Conservation (phyloP, 2,113 vertebrate genomes). For the Tinamus guttatus region DNA sequence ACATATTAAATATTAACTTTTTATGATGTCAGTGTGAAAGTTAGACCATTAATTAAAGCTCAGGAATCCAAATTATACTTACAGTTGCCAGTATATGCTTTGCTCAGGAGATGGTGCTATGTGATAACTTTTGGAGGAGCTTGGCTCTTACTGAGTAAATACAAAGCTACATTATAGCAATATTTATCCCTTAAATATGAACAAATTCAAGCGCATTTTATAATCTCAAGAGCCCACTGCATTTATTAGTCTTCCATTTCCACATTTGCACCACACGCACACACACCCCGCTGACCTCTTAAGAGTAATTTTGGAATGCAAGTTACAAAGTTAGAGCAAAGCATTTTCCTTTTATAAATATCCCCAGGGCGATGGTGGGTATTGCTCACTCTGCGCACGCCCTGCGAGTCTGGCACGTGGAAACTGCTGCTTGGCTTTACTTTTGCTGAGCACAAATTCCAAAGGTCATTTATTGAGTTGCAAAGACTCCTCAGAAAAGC, state of each 20-base stretch:
- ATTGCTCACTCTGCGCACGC: rapidly evolving
- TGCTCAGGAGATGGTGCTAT: conserved; percentile 71
- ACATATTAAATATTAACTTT: rapidly evolving
- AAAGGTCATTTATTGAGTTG: not conserved
- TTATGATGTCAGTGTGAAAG: rapidly evolving
- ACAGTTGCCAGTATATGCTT: not conserved
- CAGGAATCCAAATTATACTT: not conserved
- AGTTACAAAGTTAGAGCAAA: not conserved
- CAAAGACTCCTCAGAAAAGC: not conserved
- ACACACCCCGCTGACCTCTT: not conserved
- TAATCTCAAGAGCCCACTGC: not conserved
- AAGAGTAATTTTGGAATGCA: not conserved
- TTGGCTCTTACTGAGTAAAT: rapidly evolving
- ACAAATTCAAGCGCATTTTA: not conserved
- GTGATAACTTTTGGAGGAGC: not conserved
- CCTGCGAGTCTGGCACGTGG: not conserved
- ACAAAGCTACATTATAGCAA: not conserved
- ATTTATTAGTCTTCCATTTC: not conserved
- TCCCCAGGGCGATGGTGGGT: not conserved
- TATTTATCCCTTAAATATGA: not conserved
- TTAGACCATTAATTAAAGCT: rapidly evolving
- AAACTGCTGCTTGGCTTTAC: not conserved
- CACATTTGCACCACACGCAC: rapidly evolving
- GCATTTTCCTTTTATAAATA: not conserved
- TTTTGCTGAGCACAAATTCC: rapidly evolving